These are phyloP conservation scores for Uropsilus gracilis DNA, from an alignment of 2,113 vertebrate genomes.

Conservation along the genomic window DNA sequence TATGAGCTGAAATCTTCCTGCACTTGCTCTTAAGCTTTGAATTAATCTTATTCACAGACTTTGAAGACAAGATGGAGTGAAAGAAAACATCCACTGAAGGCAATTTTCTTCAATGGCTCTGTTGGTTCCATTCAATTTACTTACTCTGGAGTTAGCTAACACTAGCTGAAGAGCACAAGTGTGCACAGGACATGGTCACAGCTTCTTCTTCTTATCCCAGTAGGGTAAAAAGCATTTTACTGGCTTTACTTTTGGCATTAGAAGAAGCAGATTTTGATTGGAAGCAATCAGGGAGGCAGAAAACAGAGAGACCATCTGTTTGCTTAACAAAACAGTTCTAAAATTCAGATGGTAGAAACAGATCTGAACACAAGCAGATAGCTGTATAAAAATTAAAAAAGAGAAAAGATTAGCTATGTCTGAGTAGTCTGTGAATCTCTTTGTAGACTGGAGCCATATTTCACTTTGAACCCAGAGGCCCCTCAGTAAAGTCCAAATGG, in stretches of 20 bases:
- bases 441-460: not conserved
- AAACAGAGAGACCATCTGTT: constrained; percentile 59
- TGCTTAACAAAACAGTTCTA: not conserved
- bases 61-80: constrained; percentile 33
- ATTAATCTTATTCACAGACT: constrained; percentile 61
- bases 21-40: constrained; percentile 42
- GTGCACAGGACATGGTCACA: not conserved
- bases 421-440: not conserved
- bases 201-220: constrained; percentile 39
- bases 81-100: constrained; percentile 18
- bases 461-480: not conserved
- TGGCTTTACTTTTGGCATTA: constrained; percentile 49
- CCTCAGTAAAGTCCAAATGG: not conserved
- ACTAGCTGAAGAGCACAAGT: constrained; percentile 40
- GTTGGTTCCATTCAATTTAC: constrained; percentile 56
- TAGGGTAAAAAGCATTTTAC: constrained; percentile 43
- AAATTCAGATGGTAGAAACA: constrained; percentile 54
- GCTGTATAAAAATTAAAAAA: not conserved
- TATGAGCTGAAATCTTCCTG: constrained; percentile 1
- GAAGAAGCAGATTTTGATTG: constrained; percentile 53
- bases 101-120: constrained; percentile 45
- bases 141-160: constrained; percentile 20
- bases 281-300: constrained; percentile 50
- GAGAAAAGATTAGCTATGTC: not conserved
- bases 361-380: constrained; percentile 2